phyloP scores from a whole-genome alignment of 2,888 invertebrate genomes.

The Gastracanthus pulcherrimus region DNA sequence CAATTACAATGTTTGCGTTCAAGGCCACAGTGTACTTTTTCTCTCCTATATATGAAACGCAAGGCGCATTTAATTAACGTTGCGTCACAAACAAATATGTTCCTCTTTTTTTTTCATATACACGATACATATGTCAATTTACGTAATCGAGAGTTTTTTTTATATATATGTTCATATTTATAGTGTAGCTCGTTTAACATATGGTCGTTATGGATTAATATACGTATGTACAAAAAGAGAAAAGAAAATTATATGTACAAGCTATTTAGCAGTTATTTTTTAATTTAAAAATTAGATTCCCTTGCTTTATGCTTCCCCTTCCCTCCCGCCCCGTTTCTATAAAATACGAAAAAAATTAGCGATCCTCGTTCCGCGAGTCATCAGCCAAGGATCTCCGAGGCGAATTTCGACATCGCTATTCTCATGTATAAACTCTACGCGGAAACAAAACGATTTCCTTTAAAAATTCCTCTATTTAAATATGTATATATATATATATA shows the following conservation, averaged over 20 bases:
- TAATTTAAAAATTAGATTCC: conserved; percentile 46
- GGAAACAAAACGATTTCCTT: conserved; percentile 41
- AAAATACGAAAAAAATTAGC: conserved; percentile 45
- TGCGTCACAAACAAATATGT: conserved; percentile 21
- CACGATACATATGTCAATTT: conserved; percentile 29
- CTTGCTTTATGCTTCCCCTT: conserved; percentile 26
- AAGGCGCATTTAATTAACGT: background rate
- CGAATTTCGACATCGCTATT: conserved; percentile 39
- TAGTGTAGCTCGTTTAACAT: conserved; percentile 56
- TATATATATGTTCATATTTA: conserved; percentile 58
- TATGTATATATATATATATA: conserved; percentile 16
- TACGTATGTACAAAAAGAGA: conserved; percentile 72
- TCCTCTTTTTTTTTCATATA: conserved; percentile 43
- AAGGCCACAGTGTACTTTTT: conserved; percentile 49
- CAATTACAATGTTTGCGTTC: conserved; percentile 43
- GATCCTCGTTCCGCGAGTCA: conserved; percentile 20
- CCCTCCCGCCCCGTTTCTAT: conserved; percentile 40
- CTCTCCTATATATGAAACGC: conserved; percentile 43
- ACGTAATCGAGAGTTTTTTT: conserved; percentile 36
- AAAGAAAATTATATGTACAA: conserved; percentile 67
- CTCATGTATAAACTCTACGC: background rate
- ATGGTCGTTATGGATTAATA: conserved; percentile 60
- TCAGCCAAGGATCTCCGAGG: conserved; percentile 5
- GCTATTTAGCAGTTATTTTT: conserved; percentile 59
- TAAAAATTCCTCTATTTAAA: conserved; percentile 39